A percentile compares a stretch with the other conserved stretches of the same genome.
Conservation (phyloP, 2,797 vertebrate species). For the Otolemur crassicaudatus region DNA sequence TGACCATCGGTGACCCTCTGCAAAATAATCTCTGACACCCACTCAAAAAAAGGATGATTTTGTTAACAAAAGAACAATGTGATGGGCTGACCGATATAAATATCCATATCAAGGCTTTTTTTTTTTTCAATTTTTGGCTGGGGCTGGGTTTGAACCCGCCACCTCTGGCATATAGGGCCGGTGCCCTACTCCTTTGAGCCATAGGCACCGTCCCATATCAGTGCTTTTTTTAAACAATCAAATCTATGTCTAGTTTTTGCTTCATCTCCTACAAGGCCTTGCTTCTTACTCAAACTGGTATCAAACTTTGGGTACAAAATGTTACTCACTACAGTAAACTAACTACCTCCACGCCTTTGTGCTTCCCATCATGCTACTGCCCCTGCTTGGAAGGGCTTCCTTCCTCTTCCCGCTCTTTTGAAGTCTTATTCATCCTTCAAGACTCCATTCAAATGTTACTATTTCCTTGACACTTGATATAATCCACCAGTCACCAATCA, state of each 20-base stretch:
- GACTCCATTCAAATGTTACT: neutral
- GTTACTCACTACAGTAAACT: neutral
- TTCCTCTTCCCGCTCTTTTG: neutral
- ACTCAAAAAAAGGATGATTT: neutral
- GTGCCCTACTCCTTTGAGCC: too few species aligned
- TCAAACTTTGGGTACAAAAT: neutral
- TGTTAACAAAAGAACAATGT: neutral
- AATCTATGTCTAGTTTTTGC: neutral
- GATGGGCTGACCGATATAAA: neutral
- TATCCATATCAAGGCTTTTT: neutral
- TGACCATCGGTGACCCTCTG: neutral
- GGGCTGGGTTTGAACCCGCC: too few species aligned
- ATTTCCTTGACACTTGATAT: neutral
- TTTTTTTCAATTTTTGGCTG: too few species aligned
- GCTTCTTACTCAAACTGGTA: neutral
- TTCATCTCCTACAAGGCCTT: neutral
- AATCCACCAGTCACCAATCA: neutral
- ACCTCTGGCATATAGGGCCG: too few species aligned
- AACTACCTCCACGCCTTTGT: fast-evolving
- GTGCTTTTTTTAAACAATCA: neutral
- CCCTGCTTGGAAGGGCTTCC: neutral
- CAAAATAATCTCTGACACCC: neutral
- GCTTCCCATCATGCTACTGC: neutral
- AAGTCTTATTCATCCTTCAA: constrained; percentile 5
- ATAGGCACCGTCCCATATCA: neutral